phyloP scores from a whole-genome alignment of 2,888 invertebrate genomes.

The Sinentomon sp. region DNA sequence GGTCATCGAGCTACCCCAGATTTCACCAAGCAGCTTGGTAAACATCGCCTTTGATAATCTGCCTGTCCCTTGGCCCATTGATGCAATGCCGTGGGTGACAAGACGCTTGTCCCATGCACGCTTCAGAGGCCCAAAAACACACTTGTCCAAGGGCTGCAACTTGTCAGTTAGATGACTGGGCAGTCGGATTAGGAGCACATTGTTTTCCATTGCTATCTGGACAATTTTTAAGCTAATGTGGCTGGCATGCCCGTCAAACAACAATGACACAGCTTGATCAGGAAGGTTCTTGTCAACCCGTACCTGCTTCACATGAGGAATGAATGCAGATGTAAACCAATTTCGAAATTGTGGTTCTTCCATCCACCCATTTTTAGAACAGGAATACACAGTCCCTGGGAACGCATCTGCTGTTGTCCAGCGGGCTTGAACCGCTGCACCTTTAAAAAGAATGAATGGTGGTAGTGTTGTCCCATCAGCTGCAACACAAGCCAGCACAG shows the following conservation, averaged over 20 bases:
- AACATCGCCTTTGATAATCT: too few species aligned
- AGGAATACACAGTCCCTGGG: slow-evolving; percentile 7
- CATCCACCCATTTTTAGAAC: slow-evolving; percentile 10
- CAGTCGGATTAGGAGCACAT: slow-evolving; percentile 6
- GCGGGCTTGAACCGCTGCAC: slow-evolving; percentile 4
- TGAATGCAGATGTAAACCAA: slow-evolving; percentile 7
- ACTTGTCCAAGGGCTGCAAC: slow-evolving; percentile 11
- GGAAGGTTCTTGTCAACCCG: too few species aligned
- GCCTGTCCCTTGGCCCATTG: too few species aligned
- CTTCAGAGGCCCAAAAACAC: slow-evolving; percentile 9
- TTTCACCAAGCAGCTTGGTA: too few species aligned
- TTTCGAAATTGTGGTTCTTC: slow-evolving; percentile 5
- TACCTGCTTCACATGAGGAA: too few species aligned
- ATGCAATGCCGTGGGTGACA: too few species aligned
- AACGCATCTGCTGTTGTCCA: slow-evolving; percentile 7
- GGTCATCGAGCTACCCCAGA: too few species aligned
- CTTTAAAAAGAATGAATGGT: slow-evolving; percentile 11
- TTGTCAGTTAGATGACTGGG: slow-evolving; percentile 11
- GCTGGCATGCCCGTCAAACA: slow-evolving; percentile 11
- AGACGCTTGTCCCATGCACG: slow-evolving; percentile 6
- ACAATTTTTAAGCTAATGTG: too few species aligned
- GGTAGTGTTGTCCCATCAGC: slow-evolving; percentile 13
- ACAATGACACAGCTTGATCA: too few species aligned
- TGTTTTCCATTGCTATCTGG: slow-evolving; percentile 7
- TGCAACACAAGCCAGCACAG: slow-evolving; percentile 13